These are phyloP conservation scores for Mechanitis mazaeus DNA, from an alignment of 2,888 invertebrate species.

Conservation along the genomic window DNA sequence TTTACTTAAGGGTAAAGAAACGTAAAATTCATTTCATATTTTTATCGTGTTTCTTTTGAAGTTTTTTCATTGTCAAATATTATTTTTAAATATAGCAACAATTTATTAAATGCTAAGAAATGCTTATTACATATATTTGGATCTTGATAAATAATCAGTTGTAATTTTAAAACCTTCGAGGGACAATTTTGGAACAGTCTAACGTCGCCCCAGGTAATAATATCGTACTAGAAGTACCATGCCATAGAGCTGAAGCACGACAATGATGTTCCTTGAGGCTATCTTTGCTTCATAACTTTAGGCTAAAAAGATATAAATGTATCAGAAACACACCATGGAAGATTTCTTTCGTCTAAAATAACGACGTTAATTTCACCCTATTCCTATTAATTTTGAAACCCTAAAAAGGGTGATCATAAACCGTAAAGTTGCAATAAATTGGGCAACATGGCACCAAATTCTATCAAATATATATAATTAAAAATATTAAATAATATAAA, in stretches of 20 bases:
- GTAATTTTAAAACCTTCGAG: constrained; percentile 28
- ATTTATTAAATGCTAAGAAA: too few species aligned
- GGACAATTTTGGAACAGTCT: constrained; percentile 18
- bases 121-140: too few species aligned
- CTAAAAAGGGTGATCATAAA: constrained; percentile 23
- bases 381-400: neutral
- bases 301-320: constrained; percentile 48
- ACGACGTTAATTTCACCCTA: neutral
- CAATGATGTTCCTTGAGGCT: constrained; percentile 20
- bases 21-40: neutral
- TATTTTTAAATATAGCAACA: too few species aligned
- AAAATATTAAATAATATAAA: neutral
- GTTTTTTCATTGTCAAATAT: too few species aligned
- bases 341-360: neutral
- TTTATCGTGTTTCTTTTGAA: neutral
- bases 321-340: constrained; percentile 8
- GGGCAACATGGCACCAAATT: too few species aligned
- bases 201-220: constrained; percentile 23
- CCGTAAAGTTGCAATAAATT: constrained; percentile 2
- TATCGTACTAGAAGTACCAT: constrained; percentile 25
- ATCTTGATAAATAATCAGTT: neutral
- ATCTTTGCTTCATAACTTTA: constrained; percentile 49
- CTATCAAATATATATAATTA: neutral
- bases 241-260: constrained; percentile 17
- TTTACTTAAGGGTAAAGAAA: neutral